Percentiles rank a stretch among this genome's conserved stretches.
Conservation (phyloP, 2,797 vertebrate species). For the Margarornis squamiger region DNA sequence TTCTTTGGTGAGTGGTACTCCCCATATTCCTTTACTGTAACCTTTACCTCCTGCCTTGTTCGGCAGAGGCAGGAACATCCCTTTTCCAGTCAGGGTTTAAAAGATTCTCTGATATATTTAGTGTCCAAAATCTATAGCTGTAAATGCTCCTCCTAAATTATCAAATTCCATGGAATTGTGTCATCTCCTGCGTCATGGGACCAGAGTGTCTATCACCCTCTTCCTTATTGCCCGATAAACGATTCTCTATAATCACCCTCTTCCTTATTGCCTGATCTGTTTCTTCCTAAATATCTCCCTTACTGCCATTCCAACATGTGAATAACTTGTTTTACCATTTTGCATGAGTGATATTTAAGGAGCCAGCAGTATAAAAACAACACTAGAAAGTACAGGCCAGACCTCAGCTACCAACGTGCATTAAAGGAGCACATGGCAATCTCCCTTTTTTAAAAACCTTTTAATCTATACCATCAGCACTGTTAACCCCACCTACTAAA, state of each 20-base stretch:
- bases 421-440: neutral
- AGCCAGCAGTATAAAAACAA: neutral
- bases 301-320: neutral
- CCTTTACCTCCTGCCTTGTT: neutral
- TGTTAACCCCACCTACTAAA: constrained; percentile 23
- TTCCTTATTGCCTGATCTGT: constrained; percentile 12
- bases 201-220: neutral
- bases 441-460: neutral
- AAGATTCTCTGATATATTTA: neutral
- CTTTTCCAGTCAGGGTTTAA: neutral
- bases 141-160: neutral
- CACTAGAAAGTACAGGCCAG: neutral
- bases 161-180: constrained; percentile 3
- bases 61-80: neutral
- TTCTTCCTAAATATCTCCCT: neutral
- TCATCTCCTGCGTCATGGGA: constrained; percentile 1
- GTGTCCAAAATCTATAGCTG: neutral
- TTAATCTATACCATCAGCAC: neutral
- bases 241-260: constrained; percentile 25
- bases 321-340: neutral
- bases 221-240: neutral
- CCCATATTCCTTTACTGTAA: neutral
- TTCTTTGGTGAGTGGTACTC: neutral
- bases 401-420: neutral
- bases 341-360: neutral